A percentile compares a stretch with the other conserved stretches of the same genome.
Conservation (phyloP, 2,797 vertebrate genomes). For the Amphiprion clarkii region DNA sequence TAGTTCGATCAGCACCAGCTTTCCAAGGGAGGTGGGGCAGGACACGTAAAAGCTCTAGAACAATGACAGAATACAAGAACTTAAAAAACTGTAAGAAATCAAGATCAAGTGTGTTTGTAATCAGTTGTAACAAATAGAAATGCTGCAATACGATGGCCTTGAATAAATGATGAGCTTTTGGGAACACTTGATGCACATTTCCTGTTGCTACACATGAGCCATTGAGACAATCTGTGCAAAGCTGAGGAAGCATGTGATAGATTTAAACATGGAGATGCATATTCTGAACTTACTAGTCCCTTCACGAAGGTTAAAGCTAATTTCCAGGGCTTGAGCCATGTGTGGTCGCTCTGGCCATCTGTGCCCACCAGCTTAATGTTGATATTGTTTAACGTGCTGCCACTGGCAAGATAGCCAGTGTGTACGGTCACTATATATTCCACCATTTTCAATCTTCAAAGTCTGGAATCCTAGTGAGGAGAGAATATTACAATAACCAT, state of each 20-base stretch:
- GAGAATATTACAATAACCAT: neutral
- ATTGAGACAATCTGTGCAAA: neutral
- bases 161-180: neutral
- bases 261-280: neutral
- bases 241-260: neutral
- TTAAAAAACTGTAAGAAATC: neutral
- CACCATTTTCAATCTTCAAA: slow-evolving; percentile 52
- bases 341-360: slow-evolving; percentile 49
- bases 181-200: neutral
- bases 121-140: neutral
- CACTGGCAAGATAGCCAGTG: accelerated
- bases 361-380: slow-evolving; percentile 68
- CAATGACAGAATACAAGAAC: neutral
- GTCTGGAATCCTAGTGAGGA: neutral
- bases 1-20: slow-evolving; percentile 64
- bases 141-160: neutral
- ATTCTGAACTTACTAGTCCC: slow-evolving; percentile 62
- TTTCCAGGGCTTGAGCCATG: slow-evolving; percentile 2
- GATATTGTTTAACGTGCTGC: slow-evolving; percentile 56
- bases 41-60: slow-evolving; percentile 49
- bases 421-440: slow-evolving; percentile 49
- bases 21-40: slow-evolving; percentile 58
- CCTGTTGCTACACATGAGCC: neutral
- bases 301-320: accelerated
- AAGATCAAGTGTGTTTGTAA: neutral